A percentile compares a stretch with the other conserved stretches of the same genome.
Conservation (phyloP, 2,888 invertebrate species). For the Corbicula japonica region DNA sequence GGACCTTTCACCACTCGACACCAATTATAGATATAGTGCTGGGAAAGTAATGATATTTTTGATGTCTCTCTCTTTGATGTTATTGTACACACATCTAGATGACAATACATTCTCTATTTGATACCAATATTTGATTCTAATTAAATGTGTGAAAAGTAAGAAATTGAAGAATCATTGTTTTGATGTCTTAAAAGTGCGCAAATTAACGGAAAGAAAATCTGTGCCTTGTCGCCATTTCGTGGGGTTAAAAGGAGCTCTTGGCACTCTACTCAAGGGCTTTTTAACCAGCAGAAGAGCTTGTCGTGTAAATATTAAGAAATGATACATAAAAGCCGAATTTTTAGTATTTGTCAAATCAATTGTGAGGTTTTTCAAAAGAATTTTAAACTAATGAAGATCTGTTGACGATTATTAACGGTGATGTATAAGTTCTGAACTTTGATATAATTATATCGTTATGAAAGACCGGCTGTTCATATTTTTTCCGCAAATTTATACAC, state of each 20-base stretch:
- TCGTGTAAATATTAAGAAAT: slow-evolving; percentile 35
- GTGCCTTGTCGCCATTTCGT: slow-evolving; percentile 20
- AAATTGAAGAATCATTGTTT: slow-evolving; percentile 19
- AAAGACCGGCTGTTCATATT: too few species aligned
- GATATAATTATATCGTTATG: slow-evolving; percentile 21
- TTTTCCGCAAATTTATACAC: too few species aligned
- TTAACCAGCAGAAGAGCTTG: slow-evolving; percentile 13
- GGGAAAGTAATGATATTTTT: slow-evolving; percentile 42
- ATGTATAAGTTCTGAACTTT: slow-evolving; percentile 6
- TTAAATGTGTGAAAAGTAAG: slow-evolving; percentile 51
- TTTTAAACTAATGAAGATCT: slow-evolving; percentile 5
- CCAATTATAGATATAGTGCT: slow-evolving; percentile 37
- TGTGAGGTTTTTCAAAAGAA: slow-evolving; percentile 6
- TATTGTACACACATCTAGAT: slow-evolving; percentile 29
- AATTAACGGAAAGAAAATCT: neutral
- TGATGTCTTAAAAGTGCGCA: slow-evolving; percentile 6
- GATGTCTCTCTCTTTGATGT: slow-evolving; percentile 34
- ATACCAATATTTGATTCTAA: slow-evolving; percentile 44
- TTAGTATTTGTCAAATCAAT: slow-evolving; percentile 7
- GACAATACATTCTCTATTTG: slow-evolving; percentile 32
- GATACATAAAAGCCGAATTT: slow-evolving; percentile 31
- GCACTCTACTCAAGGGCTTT: slow-evolving; percentile 25
- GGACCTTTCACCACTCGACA: slow-evolving; percentile 16
- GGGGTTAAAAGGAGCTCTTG: slow-evolving; percentile 19
- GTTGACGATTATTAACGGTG: neutral